phyloP scores from a whole-genome alignment of 2,797 vertebrate genomes.

The Gallinago nigripennis region DNA sequence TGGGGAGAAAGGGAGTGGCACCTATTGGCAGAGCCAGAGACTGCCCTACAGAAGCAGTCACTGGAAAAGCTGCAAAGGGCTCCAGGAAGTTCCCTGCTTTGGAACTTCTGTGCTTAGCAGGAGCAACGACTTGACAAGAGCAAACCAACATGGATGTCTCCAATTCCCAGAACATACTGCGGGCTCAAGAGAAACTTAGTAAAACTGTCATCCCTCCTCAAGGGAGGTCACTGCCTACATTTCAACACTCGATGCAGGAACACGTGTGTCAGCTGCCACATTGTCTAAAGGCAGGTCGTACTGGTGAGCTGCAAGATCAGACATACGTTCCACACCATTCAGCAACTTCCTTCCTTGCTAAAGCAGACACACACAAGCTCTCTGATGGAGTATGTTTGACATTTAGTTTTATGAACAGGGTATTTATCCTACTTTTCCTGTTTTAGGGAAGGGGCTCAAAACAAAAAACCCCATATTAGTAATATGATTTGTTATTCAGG shows the following conservation, averaged over 20 bases:
- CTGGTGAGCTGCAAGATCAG: background rate
- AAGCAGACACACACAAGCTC: background rate
- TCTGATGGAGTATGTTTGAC: fast-evolving
- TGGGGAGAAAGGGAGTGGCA: background rate
- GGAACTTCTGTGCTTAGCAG: background rate
- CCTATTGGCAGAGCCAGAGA: background rate
- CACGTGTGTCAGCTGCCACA: fast-evolving
- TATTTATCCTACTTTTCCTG: background rate
- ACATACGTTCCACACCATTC: fast-evolving
- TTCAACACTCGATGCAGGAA: background rate
- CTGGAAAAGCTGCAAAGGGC: background rate
- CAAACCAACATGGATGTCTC: fast-evolving
- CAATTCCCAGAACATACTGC: background rate
- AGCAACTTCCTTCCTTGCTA: background rate
- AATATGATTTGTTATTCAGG: background rate
- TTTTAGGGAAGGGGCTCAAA: background rate
- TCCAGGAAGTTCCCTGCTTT: background rate
- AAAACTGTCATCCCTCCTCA: too few species aligned
- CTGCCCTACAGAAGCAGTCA: background rate
- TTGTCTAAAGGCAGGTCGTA: background rate
- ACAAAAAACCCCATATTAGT: background rate
- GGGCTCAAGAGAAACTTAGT: too few species aligned
- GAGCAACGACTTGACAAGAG: background rate
- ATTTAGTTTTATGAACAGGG: background rate
- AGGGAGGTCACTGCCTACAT: too few species aligned